phyloP scores from a whole-genome alignment of 1,140 invertebrate genomes.

The Myzus persicae region DNA sequence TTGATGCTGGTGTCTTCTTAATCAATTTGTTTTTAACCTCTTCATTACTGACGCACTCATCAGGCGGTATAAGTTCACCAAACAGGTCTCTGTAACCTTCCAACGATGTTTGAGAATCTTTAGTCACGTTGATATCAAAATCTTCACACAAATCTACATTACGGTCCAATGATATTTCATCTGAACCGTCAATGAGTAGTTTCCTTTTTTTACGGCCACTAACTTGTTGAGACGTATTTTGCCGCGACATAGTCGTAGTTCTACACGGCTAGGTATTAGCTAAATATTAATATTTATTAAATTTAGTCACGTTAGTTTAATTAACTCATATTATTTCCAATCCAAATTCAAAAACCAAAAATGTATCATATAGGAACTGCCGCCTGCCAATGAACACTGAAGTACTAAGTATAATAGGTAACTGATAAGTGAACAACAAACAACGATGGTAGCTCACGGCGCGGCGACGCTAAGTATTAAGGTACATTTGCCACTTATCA shows the following conservation, averaged over 20 bases:
- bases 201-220: slow-evolving; percentile 29
- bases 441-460: too few species aligned
- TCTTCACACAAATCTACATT: background rate
- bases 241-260: background rate
- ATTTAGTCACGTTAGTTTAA: too few species aligned
- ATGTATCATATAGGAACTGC: too few species aligned
- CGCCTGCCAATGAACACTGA: too few species aligned
- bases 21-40: background rate
- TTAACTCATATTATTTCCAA: too few species aligned
- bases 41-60: background rate
- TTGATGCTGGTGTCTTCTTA: background rate
- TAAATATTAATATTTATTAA: background rate
- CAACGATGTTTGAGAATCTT: background rate
- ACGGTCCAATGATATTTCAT: background rate
- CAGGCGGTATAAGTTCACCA: background rate
- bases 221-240: background rate
- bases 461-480: too few species aligned
- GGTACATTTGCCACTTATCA: too few species aligned
- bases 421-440: too few species aligned
- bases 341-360: too few species aligned
- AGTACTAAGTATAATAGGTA: too few species aligned
- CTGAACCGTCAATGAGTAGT: background rate
- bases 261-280: background rate
- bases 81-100: slow-evolving; percentile 2
- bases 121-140: background rate